These are phyloP conservation scores for Dromaius novaehollandiae DNA, from an alignment of 2,113 vertebrate species.

Conservation along the genomic window DNA sequence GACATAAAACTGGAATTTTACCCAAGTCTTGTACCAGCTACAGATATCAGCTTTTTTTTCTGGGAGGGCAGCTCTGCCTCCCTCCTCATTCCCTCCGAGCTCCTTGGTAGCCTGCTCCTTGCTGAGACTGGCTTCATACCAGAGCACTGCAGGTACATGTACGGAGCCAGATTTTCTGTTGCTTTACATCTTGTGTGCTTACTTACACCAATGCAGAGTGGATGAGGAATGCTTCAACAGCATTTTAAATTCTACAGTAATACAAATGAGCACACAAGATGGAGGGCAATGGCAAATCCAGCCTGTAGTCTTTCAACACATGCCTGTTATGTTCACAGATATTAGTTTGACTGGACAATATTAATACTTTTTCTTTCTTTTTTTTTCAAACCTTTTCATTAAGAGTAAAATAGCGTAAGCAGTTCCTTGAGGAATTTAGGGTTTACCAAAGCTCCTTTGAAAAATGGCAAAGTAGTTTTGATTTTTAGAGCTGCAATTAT, in stretches of 20 bases:
- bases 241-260: background rate
- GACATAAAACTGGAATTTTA: background rate
- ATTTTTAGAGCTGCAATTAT: slow-evolving; percentile 30
- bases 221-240: background rate
- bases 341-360: background rate
- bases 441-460: slow-evolving; percentile 25
- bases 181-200: background rate
- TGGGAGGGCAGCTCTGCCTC: background rate
- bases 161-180: background rate
- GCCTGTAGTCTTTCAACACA: background rate
- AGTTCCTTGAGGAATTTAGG: background rate
- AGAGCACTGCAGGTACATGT: fast-evolving
- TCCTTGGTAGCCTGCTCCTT: background rate
- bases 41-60: background rate
- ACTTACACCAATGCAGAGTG: background rate
- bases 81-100: background rate
- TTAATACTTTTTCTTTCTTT: background rate
- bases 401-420: slow-evolving; percentile 7
- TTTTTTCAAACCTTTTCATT: background rate
- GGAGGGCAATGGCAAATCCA: background rate
- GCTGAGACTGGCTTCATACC: background rate
- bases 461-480: slow-evolving; percentile 18
- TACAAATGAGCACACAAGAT: background rate
- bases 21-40: background rate
- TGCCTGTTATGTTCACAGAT: background rate